Evolutionary conservation across 2,113 vertebrate genomes (phyloP).

Genomic region (Malaclemys terrapin): DNA sequence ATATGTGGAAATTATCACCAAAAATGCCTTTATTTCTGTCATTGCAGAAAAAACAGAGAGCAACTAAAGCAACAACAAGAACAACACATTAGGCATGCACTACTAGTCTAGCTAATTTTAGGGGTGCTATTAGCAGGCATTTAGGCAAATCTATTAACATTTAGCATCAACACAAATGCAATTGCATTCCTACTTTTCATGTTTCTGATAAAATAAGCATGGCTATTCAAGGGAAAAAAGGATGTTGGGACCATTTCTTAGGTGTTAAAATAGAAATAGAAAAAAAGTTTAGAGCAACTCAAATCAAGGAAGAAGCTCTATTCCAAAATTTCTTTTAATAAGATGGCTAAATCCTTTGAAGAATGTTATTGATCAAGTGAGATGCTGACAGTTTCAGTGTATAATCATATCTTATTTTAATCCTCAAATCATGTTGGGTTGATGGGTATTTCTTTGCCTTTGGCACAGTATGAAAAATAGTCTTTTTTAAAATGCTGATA

Average conservation of each 20-base stretch:
- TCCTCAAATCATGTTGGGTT: background rate
- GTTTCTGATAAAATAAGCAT: conserved; percentile 72
- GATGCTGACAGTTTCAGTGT: background rate
- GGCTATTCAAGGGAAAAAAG: conserved; percentile 49
- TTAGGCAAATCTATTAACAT: conserved; percentile 82
- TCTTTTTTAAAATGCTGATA: conserved; percentile 16
- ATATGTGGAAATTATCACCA: conserved; percentile 16
- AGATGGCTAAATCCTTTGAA: background rate
- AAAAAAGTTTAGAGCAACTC: background rate
- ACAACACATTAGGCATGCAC: conserved; percentile 80
- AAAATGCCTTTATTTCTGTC: conserved; percentile 40
- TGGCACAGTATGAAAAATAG: conserved; percentile 19
- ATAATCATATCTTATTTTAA: background rate
- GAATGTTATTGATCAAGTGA: background rate
- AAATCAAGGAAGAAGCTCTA: background rate
- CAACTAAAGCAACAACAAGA: conserved; percentile 74
- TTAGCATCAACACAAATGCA: conserved; percentile 80
- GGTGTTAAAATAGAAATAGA: conserved; percentile 14
- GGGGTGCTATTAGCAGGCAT: conserved; percentile 78
- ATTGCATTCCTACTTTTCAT: conserved; percentile 67
- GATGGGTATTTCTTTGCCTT: conserved; percentile 30
- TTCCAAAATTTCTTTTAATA: background rate
- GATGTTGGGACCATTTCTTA: conserved; percentile 17
- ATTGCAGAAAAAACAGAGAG: conserved; percentile 44
- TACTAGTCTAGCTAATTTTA: conserved; percentile 81